A percentile compares a stretch with the other conserved stretches of the same genome.
Evolutionary conservation across 2,113 vertebrate species (phyloP).

Genomic region (Camelus bactrianus): DNA sequence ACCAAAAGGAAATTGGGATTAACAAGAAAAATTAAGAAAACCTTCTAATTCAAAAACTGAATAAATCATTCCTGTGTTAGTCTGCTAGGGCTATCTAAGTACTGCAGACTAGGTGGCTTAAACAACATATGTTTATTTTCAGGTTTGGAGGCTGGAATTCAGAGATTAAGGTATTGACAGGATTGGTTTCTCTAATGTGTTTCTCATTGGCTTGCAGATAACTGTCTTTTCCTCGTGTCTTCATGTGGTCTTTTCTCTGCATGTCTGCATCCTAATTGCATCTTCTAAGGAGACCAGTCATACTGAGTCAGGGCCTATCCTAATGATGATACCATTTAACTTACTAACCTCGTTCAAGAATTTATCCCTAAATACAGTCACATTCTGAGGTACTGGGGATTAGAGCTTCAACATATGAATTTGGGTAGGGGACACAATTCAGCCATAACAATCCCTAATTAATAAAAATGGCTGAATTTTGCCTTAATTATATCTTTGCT

Average conservation of each 20-base stretch:
- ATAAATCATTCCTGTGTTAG: neutral
- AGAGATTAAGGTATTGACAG: neutral
- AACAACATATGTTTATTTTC: neutral
- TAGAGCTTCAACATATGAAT: neutral
- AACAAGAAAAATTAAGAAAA: conserved; percentile 25
- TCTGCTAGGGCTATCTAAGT: neutral
- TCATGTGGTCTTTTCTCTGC: neutral
- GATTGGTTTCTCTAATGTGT: neutral
- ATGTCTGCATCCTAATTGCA: neutral
- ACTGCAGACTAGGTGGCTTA: neutral
- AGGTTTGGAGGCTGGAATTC: neutral
- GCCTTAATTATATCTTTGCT: neutral
- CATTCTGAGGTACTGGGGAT: neutral
- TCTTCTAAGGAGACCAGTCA: neutral
- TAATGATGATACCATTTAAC: neutral
- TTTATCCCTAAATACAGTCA: neutral
- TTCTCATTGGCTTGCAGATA: neutral
- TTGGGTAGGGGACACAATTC: neutral
- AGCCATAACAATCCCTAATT: neutral
- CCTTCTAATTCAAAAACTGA: neutral
- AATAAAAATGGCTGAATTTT: conserved; percentile 18
- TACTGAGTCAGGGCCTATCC: neutral
- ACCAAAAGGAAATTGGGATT: neutral
- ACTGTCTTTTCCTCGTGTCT: neutral
- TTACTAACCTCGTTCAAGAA: neutral